Base-by-base conservation (phyloP, 2,113 vertebrate genomes). In the Pogonocichla stellata region DNA sequence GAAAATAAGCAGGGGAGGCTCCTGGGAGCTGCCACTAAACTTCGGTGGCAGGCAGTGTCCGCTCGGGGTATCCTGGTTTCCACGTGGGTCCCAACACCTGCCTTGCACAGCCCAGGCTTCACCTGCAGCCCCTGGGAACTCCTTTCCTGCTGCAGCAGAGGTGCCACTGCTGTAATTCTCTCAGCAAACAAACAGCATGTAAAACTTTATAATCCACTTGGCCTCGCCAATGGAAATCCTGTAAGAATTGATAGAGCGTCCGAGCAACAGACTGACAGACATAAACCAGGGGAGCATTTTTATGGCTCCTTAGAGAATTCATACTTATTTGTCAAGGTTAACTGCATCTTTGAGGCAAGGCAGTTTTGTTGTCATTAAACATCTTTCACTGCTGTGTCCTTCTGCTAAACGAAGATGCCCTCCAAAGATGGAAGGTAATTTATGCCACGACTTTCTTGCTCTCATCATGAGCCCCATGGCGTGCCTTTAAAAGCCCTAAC, bases 311-410 rank as follows among this genome's bases (percentile, higher is more conserved):
- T 13, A 86, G 93, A 88, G 94, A 67, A 81, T 50, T 84, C 90
- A 74, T 65, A 69, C 42, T 92, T 92, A 80, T 75, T 91, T 85
- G 56, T 80, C 96, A 97, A 95, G 95, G 93, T 96, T 97, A 96
- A 95, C 60, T 86, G 91, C 95, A 86, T 93, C 94, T 96, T 91
- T 81, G 72, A 93, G 87, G 79, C 74, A 86, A 93, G 94, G 45
- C 51, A 50, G 66, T 95, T 93, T 88, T 89, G 80, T 70, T 79
- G 92, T 79, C 88, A 62, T 97, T 93, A 93, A 95, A 83, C 66
- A 95, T 79, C 48, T 92, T 93, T 80, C 74, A 57, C 61, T 38
- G 38, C 75, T n/a, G 34, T 70, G 95, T 94, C 90, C 90, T 96
- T 91, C 91, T 93, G 77, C 93, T 74, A 88, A 88, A 93, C 12